Evolutionary conservation across 1,140 invertebrate species (phyloP), one percentile per base, ranked within the genome.

Genomic region (Camponotus vicinus): DNA sequence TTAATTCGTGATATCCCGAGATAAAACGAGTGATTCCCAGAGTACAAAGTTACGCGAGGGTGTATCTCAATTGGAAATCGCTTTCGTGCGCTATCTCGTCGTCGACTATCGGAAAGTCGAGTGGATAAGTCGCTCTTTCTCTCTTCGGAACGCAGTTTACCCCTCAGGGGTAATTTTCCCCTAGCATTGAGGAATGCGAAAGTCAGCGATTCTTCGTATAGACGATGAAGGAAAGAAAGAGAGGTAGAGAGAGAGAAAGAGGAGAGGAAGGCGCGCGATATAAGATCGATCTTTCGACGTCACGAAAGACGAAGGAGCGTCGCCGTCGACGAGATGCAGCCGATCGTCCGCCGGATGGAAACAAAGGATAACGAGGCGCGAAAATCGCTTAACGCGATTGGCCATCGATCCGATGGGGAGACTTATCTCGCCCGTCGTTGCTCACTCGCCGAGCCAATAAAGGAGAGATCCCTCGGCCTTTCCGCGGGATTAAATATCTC

Each of bases 351-450:
- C 55, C 85, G 88, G 86, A 89, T 92, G 87, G 90, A 93, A 93
- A 93, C 92, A 94, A 93, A 93, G 93, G 92, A 94, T 94, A 94
- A 95, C 94, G 93, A 94, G 94, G 93, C 92, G 93, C 91, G 93
- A 94, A 93, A 90, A 95, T 92, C 92, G 92, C 91, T 94, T 93
- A 93, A 93, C 92, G 90, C 91, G 93, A 94, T 94, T 93, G 91
- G 87, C 89, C 91, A 92, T 94, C 91, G 93, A 93, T 94, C 90
- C 91, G 91, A 88, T 75, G 85, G 80, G 15, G 88, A 92, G 93
- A 93, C 92, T 95, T 94, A 94, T 93, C 93, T 94, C 90, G 89
- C 89, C 91, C 90, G 85, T 91, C 91, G 85, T 91, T 92, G 91
- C 86, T 88, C 90, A 80, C 89, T 85, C 85, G 79, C 73, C 80